A percentile compares a stretch with the other conserved stretches of the same genome.
Evolutionary conservation across 2,113 vertebrate species (phyloP).

Genomic region (Marmota flaviventris): DNA sequence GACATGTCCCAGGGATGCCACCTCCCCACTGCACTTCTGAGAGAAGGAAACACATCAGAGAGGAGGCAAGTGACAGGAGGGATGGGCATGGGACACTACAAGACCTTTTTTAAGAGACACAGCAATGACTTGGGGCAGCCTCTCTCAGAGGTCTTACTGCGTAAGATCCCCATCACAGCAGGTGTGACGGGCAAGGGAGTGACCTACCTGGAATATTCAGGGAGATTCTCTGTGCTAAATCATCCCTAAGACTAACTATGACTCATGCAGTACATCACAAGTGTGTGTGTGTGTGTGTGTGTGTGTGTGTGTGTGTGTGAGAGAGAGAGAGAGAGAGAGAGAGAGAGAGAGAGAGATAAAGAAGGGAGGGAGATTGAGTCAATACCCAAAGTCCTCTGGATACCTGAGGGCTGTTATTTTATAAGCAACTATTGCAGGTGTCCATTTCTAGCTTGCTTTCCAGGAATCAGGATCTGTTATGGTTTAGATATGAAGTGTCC

Average conservation of each 20-base stretch:
- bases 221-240: neutral
- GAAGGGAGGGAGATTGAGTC: neutral
- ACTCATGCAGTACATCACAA: neutral
- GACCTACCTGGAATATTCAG: neutral
- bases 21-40: neutral
- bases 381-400: neutral
- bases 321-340: neutral
- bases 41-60: neutral
- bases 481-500: no score
- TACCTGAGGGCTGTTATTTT: neutral
- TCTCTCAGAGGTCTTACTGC: neutral
- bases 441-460: neutral
- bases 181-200: neutral
- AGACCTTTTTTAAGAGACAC: neutral
- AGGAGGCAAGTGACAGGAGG: neutral
- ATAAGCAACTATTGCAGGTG: neutral
- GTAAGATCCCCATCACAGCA: neutral
- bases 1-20: neutral
- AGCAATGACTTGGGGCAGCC: no score
- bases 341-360: neutral
- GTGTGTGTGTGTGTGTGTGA: no score
- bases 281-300: neutral
- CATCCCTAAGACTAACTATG: neutral
- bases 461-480: neutral
- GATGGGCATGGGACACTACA: neutral